These are phyloP conservation scores for Chionodraco myersi DNA, from an alignment of 2,113 vertebrate genomes.

Conservation along the genomic window DNA sequence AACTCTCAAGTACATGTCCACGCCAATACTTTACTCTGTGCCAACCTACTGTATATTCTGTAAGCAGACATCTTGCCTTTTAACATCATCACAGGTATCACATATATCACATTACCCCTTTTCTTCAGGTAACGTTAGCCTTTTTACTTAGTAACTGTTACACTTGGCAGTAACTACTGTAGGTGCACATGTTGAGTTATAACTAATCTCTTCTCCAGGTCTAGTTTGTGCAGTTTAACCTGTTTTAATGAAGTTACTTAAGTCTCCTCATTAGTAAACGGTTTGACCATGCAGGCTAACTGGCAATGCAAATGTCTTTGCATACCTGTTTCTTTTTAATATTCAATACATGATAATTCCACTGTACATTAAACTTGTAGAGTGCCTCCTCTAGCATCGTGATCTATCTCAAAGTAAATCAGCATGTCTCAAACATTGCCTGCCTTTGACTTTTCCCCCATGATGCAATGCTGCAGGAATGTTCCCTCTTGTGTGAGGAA, in stretches of 20 bases:
- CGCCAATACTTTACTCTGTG: not conserved
- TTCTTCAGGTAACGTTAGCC: not conserved
- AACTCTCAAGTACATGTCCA: conserved; percentile 15
- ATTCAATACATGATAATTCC: conserved; percentile 12
- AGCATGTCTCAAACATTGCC: conserved; percentile 38
- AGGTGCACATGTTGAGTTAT: not conserved
- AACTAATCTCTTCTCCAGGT: not conserved
- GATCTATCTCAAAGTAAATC: conserved; percentile 39
- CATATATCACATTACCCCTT: no score
- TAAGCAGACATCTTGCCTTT: no score
- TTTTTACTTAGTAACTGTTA: not conserved
- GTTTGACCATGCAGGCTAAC: not conserved
- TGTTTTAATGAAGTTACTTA: not conserved
- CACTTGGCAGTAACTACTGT: not conserved
- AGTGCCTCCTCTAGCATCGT: not conserved
- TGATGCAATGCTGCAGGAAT: conserved; percentile 75
- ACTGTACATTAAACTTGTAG: not conserved
- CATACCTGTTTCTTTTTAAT: not conserved
- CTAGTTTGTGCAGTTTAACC: conserved; percentile 3
- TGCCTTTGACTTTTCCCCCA: conserved; percentile 53
- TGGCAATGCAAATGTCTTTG: not conserved
- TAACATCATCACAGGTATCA: no score
- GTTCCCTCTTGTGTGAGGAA: conserved; percentile 75
- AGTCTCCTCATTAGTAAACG: not conserved
- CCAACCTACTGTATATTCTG: not conserved